Evolutionary conservation across 2,113 vertebrate species (phyloP).

Genomic region (Aspiorhynchus laticeps): DNA sequence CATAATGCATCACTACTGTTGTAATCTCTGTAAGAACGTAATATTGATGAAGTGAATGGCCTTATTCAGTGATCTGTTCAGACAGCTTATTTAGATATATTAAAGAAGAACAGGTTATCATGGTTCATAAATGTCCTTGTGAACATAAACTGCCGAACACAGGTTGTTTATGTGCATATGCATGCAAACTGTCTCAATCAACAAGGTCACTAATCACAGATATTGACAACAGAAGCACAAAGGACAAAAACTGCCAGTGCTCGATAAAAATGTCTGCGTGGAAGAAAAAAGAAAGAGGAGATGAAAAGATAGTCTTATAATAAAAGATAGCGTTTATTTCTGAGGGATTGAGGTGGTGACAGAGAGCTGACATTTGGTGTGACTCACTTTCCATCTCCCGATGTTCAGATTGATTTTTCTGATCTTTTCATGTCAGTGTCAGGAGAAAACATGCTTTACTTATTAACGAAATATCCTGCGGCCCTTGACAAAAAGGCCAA

Average conservation of each 20-base stretch:
- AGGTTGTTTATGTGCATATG: background rate
- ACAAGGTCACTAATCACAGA: background rate
- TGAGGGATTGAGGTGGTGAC: conserved; percentile 26
- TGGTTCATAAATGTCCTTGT: conserved; percentile 31
- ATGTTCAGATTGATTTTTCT: conserved; percentile 44
- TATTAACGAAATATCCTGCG: conserved; percentile 38
- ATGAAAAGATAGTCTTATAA: conserved; percentile 13
- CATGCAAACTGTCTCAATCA: background rate
- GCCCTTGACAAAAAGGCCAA: conserved; percentile 20
- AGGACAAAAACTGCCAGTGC: background rate
- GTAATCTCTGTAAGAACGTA: conserved; percentile 12
- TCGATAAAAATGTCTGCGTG: background rate
- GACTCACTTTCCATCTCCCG: conserved; percentile 32
- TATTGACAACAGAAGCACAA: background rate
- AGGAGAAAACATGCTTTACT: conserved; percentile 49
- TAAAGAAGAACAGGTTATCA: conserved; percentile 10
- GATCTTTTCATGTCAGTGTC: conserved; percentile 36
- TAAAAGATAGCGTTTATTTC: conserved; percentile 47
- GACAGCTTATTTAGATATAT: conserved; percentile 24
- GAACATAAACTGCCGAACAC: background rate
- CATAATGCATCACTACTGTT: conserved; percentile 37
- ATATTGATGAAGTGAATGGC: conserved; percentile 32
- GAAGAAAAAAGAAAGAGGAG: background rate
- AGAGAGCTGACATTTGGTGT: conserved; percentile 47
- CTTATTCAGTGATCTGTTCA: conserved; percentile 1